Conservation (phyloP, 2,797 vertebrate genomes). For the Pampus argenteus region DNA sequence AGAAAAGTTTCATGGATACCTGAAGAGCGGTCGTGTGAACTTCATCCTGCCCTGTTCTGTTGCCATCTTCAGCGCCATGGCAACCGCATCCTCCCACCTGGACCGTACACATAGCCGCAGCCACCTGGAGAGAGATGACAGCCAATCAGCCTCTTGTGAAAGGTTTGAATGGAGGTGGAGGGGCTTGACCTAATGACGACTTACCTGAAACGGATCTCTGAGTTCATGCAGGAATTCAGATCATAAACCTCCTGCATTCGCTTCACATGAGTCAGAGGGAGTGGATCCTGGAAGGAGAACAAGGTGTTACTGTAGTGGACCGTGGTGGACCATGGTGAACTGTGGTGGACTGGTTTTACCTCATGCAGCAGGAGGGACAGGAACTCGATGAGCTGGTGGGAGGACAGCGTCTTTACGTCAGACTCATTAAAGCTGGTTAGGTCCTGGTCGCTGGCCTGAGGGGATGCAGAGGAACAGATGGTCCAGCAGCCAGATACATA, state of each 20-base stretch:
- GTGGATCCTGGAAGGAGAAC: slow-evolving; percentile 82
- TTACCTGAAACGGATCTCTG: slow-evolving; percentile 96
- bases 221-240: slow-evolving; percentile 88
- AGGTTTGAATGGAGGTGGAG: not conserved
- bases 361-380: slow-evolving; percentile 90
- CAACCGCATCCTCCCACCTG: slow-evolving; percentile 92
- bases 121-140: slow-evolving; percentile 85
- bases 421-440: slow-evolving; percentile 84
- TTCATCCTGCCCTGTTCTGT: slow-evolving; percentile 97
- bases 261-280: slow-evolving; percentile 90
- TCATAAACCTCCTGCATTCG: slow-evolving; percentile 94
- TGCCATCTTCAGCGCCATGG: slow-evolving; percentile 94
- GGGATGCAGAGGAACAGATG: not conserved
- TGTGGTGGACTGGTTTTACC: slow-evolving; percentile 77
- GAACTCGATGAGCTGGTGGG: slow-evolving; percentile 94
- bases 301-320: no score
- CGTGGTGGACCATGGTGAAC: not conserved
- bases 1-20: slow-evolving; percentile 75
- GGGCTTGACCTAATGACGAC: not conserved
- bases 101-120: slow-evolving; percentile 91
- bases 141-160: no score
- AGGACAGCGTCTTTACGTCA: slow-evolving; percentile 90
- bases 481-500: no score
- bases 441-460: slow-evolving; percentile 89
- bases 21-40: slow-evolving; percentile 94